A percentile compares a stretch with the other conserved stretches of the same genome.
These are phyloP conservation scores for Euplagia quadripunctaria DNA, from an alignment of 2,888 invertebrate genomes.

Conservation along the genomic window DNA sequence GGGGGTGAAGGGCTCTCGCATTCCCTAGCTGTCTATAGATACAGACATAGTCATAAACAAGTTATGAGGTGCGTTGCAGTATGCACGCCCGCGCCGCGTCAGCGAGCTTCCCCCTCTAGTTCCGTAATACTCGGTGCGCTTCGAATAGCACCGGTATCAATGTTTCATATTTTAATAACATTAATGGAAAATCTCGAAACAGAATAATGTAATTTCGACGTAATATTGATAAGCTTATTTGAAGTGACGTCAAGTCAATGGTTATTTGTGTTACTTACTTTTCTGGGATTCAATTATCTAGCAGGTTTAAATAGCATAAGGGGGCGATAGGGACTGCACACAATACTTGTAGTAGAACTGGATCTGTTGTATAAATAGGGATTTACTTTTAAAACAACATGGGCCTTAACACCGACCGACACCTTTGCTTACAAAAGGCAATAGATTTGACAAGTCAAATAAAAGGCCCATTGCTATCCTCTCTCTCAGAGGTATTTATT, in stretches of 20 bases:
- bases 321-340: background rate
- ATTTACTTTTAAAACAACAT: background rate
- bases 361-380: background rate
- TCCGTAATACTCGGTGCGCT: background rate
- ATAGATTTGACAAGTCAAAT: background rate
- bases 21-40: conserved; percentile 59
- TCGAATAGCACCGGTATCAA: conserved; percentile 41
- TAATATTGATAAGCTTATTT: conserved; percentile 10
- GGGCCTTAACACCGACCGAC: no score
- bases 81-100: conserved; percentile 49
- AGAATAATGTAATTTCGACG: background rate
- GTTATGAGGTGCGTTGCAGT: conserved; percentile 59
- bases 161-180: conserved; percentile 59
- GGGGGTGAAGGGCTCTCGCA: conserved; percentile 66
- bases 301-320: background rate
- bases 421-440: background rate
- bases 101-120: conserved; percentile 41
- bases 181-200: conserved; percentile 38
- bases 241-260: conserved; percentile 4
- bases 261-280: background rate
- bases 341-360: background rate
- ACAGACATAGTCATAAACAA: conserved; percentile 55
- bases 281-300: background rate
- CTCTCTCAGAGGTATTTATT: background rate
- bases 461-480: background rate